Evolutionary conservation across 2,797 vertebrate genomes (phyloP), one percentile per base, ranked within the genome.

Genomic region (Premnoplex brunnescens): DNA sequence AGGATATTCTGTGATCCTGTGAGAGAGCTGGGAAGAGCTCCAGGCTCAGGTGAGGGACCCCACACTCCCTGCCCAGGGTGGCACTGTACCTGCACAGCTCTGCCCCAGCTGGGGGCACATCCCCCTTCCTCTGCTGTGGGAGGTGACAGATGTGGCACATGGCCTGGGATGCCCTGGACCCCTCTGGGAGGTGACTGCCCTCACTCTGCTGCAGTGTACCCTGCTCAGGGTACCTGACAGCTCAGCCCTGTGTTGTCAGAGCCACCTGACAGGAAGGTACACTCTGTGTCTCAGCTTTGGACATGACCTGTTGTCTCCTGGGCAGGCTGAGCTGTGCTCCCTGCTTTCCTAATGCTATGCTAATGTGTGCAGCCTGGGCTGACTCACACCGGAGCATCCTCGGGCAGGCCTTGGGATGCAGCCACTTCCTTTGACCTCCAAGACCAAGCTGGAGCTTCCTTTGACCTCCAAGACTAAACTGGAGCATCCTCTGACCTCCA

Each of bases 111-210:
- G 74, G 4, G 41, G 43, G 32, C 72, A 27, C 21, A 0, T 32
- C 44, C 41, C 91, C 41, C 4, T 34, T 17, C 1, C 39, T 20
- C 2, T 10, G 13, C 32, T 16, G 23, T 28, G 62, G 82, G 75
- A 26, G 5, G n/a, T 13, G 18, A 51, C 10, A 26, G 52, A 34
- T 5, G 14, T 32, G 52, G 4, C 27, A 8, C 0, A 0, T 1
- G 23, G 39, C 10, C 0, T 7, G 14, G 55, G 6, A 4, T 24
- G 46, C 16, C 19, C 62, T 34, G 72, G 20, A 10, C 39, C 27
- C 14, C 44, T 3, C 20, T 48, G 30, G 6, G 20, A 27, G 44
- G 43, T 82, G 41, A 32, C 26, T 43, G 54, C 14, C 82, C 63
- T 23, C 16, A 3, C 2, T 34, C 18, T 43, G 67, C 54, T 75